Percentiles rank a stretch among this genome's conserved stretches.
phyloP scores from a whole-genome alignment of 2,113 vertebrate genomes.

The Chamaetylas fuelleborni region DNA sequence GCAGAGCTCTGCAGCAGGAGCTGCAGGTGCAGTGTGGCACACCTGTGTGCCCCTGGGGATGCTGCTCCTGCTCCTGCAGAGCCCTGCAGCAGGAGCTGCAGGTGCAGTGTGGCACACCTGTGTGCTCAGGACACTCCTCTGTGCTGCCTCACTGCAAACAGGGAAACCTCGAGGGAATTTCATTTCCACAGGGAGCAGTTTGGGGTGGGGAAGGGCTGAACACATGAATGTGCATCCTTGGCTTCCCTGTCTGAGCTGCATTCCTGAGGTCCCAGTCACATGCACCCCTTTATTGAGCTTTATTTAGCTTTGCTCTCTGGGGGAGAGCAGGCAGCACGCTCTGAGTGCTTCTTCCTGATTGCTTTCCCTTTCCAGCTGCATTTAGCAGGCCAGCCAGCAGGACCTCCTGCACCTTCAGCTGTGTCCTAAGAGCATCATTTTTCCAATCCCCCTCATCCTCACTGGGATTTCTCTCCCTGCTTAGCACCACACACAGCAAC shows the following conservation, averaged over 20 bases:
- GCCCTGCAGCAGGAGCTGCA: not conserved
- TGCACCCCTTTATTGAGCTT: not conserved
- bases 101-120: rapidly evolving
- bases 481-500: not conserved
- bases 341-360: not conserved
- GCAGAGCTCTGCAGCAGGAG: no score
- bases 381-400: not conserved
- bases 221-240: rapidly evolving
- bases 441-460: not conserved
- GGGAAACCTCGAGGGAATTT: not conserved
- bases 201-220: not conserved
- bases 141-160: not conserved
- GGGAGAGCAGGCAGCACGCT: not conserved
- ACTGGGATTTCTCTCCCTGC: not conserved
- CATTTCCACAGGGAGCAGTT: rapidly evolving
- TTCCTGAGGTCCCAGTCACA: not conserved
- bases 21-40: no score
- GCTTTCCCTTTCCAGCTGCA: not conserved
- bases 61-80: no score
- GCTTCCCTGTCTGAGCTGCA: rapidly evolving
- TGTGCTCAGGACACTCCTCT: not conserved
- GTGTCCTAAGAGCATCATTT: not conserved
- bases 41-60: no score
- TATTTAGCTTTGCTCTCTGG: not conserved
- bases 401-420: not conserved